phyloP scores from a whole-genome alignment of 2,797 vertebrate species.

The Eutrigla gurnardus region DNA sequence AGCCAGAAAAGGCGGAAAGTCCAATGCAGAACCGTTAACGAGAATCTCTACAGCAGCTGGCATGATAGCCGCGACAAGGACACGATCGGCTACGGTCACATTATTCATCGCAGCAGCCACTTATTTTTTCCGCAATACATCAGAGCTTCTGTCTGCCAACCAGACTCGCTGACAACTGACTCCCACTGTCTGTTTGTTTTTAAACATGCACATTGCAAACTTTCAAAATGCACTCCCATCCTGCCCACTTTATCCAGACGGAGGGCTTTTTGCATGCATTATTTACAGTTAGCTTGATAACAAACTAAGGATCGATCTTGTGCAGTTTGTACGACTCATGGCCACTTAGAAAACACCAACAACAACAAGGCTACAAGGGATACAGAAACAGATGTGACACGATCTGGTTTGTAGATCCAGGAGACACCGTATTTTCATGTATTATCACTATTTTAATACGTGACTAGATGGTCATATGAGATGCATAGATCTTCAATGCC shows the following conservation, averaged over 20 bases:
- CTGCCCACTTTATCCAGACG: slow-evolving; percentile 21
- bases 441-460: background rate
- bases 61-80: background rate
- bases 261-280: slow-evolving; percentile 68
- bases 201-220: slow-evolving; percentile 35
- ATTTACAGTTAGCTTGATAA: slow-evolving; percentile 64
- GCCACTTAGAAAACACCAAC: slow-evolving; percentile 46
- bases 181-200: slow-evolving; percentile 6
- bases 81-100: background rate
- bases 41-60: slow-evolving; percentile 5
- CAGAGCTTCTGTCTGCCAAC: background rate
- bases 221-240: slow-evolving; percentile 39
- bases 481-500: background rate
- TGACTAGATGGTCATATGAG: background rate
- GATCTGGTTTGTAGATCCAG: background rate
- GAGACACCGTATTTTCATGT: background rate
- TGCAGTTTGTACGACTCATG: slow-evolving; percentile 26
- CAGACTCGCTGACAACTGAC: background rate
- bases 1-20: slow-evolving; percentile 18
- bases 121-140: slow-evolving; percentile 6
- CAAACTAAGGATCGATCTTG: slow-evolving; percentile 47
- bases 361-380: slow-evolving; percentile 10
- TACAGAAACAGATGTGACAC: background rate
- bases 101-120: background rate
- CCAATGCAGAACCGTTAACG: background rate